Percentiles rank a stretch among this genome's conserved stretches.
Conservation (phyloP, 2,113 vertebrate species). For the Cervus canadensis region DNA sequence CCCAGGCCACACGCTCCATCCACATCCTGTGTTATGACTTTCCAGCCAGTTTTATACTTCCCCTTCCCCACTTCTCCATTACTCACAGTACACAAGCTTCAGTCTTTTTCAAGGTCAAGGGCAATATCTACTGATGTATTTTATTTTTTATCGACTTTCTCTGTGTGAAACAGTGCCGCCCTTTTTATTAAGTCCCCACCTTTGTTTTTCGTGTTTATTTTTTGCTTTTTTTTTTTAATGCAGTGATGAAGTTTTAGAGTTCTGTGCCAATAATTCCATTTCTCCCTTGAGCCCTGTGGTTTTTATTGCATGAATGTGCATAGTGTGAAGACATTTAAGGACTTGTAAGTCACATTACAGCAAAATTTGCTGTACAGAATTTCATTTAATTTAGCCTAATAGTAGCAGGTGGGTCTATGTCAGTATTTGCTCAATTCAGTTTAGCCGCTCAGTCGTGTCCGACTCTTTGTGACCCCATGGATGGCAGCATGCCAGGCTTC, state of each 20-base stretch:
- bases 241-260: neutral
- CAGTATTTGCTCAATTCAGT: neutral
- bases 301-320: neutral
- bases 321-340: neutral
- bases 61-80: neutral
- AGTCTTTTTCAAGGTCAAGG: neutral
- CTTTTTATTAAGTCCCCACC: neutral
- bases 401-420: neutral
- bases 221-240: neutral
- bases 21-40: fast-evolving
- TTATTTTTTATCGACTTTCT: neutral
- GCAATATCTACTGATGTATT: neutral
- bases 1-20: fast-evolving
- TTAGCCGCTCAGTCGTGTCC: fast-evolving
- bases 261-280: neutral
- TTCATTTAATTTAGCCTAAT: constrained; percentile 18
- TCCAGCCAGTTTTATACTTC: neutral
- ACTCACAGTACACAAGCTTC: neutral
- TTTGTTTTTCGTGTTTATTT: too few species aligned
- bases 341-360: neutral
- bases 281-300: neutral
- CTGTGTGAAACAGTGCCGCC: neutral
- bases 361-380: neutral
- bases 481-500: fast-evolving
- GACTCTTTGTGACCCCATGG: neutral